Percentiles rank a stretch among this genome's conserved stretches.
These are phyloP conservation scores for Capricornis sumatraensis DNA, from an alignment of 2,113 vertebrate genomes.

Conservation along the genomic window DNA sequence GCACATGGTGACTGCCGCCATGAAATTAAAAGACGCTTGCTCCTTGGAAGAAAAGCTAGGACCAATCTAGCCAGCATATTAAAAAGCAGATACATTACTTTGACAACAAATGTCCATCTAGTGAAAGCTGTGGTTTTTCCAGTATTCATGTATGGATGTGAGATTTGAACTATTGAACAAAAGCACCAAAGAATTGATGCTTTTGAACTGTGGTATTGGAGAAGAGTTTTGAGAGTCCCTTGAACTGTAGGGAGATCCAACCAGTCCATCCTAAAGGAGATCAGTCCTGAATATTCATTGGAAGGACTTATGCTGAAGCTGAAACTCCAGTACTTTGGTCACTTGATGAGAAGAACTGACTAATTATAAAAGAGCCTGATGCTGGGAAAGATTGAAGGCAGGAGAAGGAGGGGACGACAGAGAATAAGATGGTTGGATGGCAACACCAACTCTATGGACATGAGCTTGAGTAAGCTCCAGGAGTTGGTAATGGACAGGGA, in stretches of 20 bases:
- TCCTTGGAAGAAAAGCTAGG: not conserved
- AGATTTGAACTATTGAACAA: not conserved
- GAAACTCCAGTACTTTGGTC: not conserved
- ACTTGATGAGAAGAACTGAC: not conserved
- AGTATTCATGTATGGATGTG: not conserved
- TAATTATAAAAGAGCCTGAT: not conserved
- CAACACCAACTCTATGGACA: not conserved
- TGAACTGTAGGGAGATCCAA: not conserved
- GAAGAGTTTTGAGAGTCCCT: not conserved
- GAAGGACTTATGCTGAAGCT: not conserved
- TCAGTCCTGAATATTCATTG: not conserved
- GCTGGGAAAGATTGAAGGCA: not conserved
- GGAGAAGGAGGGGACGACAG: not conserved
- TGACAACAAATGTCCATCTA: not conserved
- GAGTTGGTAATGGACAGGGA: not conserved
- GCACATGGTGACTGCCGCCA: not conserved
- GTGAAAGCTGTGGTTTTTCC: not conserved
- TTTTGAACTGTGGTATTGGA: not conserved
- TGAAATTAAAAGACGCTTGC: not conserved
- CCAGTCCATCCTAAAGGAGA: not conserved
- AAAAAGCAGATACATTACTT: not conserved
- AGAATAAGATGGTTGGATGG: not conserved
- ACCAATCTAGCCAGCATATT: not conserved
- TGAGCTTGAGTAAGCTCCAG: not conserved
- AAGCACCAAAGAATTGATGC: not conserved